Evolutionary conservation across 2,797 vertebrate species (phyloP), one percentile per base, ranked within the genome.

Genomic region (Hephaestus fuliginosus): DNA sequence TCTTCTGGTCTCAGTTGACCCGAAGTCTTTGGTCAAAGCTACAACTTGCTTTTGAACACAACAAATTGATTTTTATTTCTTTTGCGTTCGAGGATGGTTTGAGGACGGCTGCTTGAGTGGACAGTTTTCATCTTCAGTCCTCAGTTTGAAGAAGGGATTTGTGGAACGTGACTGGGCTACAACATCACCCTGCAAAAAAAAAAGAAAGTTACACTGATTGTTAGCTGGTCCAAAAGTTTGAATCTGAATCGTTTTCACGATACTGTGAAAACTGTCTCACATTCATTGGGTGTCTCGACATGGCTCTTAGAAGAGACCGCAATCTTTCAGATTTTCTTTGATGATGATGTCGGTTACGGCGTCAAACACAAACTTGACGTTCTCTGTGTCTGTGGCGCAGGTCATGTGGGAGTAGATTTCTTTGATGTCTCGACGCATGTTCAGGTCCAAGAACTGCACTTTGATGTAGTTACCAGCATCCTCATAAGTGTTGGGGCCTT

Each of bases 321-420:
- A 99, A 66, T 99, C 97, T 91, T 99, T 99, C 92, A 99, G 97
- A 87, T 99, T 99, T 94, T 99, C 98, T 93, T 99, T 99, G 95
- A 99, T 99, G 95, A 99, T 99, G 92, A 99, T 99, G 93, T 99
- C 98, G 0, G 98, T 99, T 90, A 99, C 98, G 0, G 98, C 98
- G 0, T 99, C 98, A 7, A 99, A 99, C 94, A 99, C 98, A 74
- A 99, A 99, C 93, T 99, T 99, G 94, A 99, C 98, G 70, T 99
- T 99, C 92, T 99, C 97, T 0, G 98, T 99, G 93, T 99, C 98
- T 0, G 98, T 99, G 86, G 98, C 98, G 6, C 98, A 99, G 61
- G 98, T 99, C 98, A 99, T 97, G 95, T 99, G 98, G 36, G 98
- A 99, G 91, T 99, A 99, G 93, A 99, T 95, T 91, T 99, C 98